A percentile compares a stretch with the other conserved stretches of the same genome.
Evolutionary conservation across 1,140 invertebrate genomes (phyloP).

Genomic region (Drosophila willistoni): DNA sequence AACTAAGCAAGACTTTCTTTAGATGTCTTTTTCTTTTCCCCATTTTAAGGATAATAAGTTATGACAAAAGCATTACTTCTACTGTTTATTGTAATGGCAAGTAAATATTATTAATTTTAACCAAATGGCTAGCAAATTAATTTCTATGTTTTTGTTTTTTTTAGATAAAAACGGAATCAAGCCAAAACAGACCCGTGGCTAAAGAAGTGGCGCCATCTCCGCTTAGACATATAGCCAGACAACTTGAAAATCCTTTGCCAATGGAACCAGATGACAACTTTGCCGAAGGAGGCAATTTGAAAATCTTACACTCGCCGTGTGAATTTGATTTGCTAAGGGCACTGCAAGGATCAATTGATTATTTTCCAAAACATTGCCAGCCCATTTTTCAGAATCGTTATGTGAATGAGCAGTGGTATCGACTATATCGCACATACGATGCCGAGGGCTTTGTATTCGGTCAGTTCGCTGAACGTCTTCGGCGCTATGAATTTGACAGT

Average conservation of each 20-base stretch:
- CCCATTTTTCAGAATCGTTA: conserved; percentile 1
- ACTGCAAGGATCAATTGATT: not conserved
- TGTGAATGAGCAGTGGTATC: conserved; percentile 20
- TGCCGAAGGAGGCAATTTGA: conserved; percentile 4
- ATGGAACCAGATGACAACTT: not conserved
- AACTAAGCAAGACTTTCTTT: not conserved
- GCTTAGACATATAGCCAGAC: not conserved
- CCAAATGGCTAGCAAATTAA: not conserved
- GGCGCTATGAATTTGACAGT: conserved; percentile 5
- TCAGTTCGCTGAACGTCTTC: conserved; percentile 16
- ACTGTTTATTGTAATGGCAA: not conserved
- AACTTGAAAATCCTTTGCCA: not conserved
- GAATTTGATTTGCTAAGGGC: conserved; percentile 14
- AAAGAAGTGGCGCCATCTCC: not conserved
- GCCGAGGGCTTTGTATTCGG: conserved; percentile 15
- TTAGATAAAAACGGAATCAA: not conserved
- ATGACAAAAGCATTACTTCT: not conserved
- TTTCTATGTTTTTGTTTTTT: not conserved
- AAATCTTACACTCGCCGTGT: conserved; percentile 24
- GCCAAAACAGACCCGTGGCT: not conserved
- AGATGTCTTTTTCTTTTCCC: not conserved
- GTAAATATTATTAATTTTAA: not conserved
- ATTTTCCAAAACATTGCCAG: conserved; percentile 19
- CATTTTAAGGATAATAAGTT: not conserved
- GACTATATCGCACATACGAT: conserved; percentile 21